phyloP scores from a whole-genome alignment of 2,797 vertebrate species.

The Bradypus variegatus region DNA sequence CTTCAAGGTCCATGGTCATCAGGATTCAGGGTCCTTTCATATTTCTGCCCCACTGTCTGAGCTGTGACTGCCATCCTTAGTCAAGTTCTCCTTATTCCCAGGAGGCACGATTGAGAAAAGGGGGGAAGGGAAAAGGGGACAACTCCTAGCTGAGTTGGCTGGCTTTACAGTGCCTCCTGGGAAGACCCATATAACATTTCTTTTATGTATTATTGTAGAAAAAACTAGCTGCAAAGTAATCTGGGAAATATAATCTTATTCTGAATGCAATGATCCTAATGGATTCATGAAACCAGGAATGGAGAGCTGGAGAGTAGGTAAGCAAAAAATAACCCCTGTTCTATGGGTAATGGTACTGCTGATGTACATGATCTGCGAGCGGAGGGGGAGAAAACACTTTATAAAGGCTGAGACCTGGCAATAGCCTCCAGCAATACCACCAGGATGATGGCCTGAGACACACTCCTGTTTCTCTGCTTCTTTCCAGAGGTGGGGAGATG shows the following conservation, averaged over 20 bases:
- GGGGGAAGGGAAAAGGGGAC: neutral
- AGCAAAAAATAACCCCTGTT: neutral
- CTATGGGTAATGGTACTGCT: neutral
- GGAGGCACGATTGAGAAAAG: neutral
- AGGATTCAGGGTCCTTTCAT: neutral
- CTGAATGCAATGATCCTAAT: neutral
- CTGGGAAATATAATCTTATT: slow-evolving; percentile 32
- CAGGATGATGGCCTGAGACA: neutral
- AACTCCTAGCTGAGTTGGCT: no score
- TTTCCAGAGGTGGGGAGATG: neutral
- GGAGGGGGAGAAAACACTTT: neutral
- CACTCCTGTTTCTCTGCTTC: neutral
- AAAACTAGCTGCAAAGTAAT: neutral
- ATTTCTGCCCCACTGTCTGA: neutral
- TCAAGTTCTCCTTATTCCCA: neutral
- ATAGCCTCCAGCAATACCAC: neutral
- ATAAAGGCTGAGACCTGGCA: neutral
- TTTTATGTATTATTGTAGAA: neutral
- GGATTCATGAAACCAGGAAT: neutral
- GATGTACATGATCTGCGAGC: neutral
- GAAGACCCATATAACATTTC: neutral
- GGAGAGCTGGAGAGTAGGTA: neutral
- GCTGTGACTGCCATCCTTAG: neutral
- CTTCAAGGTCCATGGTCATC: neutral
- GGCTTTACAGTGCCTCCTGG: neutral